Base-by-base conservation (phyloP, 2,113 vertebrate genomes). In the Trogon surrucura region DNA sequence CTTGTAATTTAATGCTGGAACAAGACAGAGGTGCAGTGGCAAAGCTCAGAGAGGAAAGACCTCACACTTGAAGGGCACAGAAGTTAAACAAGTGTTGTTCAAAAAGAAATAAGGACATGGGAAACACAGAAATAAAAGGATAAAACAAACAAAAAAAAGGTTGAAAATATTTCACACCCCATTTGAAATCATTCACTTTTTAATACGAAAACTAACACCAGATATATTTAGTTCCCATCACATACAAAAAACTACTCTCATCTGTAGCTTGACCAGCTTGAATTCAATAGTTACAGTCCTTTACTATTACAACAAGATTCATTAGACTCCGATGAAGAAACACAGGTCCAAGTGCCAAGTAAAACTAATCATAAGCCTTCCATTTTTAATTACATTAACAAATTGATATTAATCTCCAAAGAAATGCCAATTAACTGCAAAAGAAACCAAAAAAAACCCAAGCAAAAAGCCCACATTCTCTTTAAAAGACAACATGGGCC, bases 281-380 rank as follows among this genome's bases (percentile, higher is more conserved):
- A 80, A 88, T 72, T 84, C 54, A 91, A 69, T 58, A 61, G 54
- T 65, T 82, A 80, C 75, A 69, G 90, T 90, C 90, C 65, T 74
- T 90, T 83, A 66, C 47, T 62, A 57, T 72, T 67, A 74, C 44
- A 88, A 47, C 13, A 83, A 25, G 47, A 60, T 74, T 90, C 66
- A 81, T 75, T 77, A 71, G n/a, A 94, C 21, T 71, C 25, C 65
- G 53, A 60, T 45, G 60, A 71, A 66, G 88, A 93, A 90, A 95
- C 88, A 70, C 70, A 91, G 51, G 72, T n/a, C 12, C 71, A 66
- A 69, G 38, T 18, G 53, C 72, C 89, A 93, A 94, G 64, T 94
- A 94, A 96, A 91, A 70, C 21, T 87, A 77, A 94, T 73, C 72
- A 84, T 0, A 9, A 70, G 23, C 19, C 65, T 23, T 93, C 44